Base-by-base conservation (phyloP, 2,888 invertebrate species). In the Hirtodrosophila confusa region DNA sequence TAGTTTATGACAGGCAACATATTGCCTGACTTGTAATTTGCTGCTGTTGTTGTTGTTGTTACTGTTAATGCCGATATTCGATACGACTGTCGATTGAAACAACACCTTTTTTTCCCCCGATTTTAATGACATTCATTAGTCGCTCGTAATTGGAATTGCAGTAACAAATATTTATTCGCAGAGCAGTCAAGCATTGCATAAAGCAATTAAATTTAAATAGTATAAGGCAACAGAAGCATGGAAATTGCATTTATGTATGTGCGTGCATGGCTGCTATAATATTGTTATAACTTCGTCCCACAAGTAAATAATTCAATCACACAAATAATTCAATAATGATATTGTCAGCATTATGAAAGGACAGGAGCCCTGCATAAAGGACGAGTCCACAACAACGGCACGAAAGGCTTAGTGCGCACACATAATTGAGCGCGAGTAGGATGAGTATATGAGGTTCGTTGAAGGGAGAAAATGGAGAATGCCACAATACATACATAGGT, bases 241-340 rank as follows among this genome's bases (percentile, higher is more conserved):
- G 17, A 75, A 75, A 67, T 67, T 67, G 74, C 61, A 68, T 69
- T 78, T 63, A 36, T 62, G 48, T 33, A 27, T 36, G 11, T 31
- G 23, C 36, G 47, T 45, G 40, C 27, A 17, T 48, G 48, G 12
- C 37, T 11, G 57, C 17, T 57, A 62, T 67, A 70, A 75, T 71
- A 47, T 40, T 57, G 45, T 75, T 72, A 64, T 43, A 56, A 51
- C 23, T 64, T 44, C 51, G 24, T 44, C 40, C 37, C 51, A 39
- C 74, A 67, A 74, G 61, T 69, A 67, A 72, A 85, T 83, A 83
- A 83, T 85, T 66, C 82, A 82, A 83, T 83, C 77, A 83, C 66
- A 79, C 77, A 82, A 85, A 82, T 85, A 82, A 82, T 82, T 85
- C 79, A 82, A 82, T 82, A 82, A 82, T 67, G 70, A 85, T 80